phyloP scores from a whole-genome alignment of 1,140 invertebrate species.

The Hydropsyche tenuis region DNA sequence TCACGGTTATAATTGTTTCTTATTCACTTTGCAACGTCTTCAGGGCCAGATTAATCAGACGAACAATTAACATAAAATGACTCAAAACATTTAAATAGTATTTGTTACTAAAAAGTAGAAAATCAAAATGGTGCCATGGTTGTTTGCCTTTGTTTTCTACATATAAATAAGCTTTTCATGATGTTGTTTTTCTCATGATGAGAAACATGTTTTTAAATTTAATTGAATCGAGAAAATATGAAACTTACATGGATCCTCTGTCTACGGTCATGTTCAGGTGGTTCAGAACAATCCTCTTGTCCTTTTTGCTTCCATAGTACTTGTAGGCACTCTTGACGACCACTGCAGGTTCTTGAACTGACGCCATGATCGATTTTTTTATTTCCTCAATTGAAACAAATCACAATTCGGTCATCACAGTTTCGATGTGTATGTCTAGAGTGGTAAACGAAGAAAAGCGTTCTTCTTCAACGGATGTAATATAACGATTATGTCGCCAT shows the following conservation, averaged over 20 bases:
- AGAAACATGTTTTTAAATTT: not conserved
- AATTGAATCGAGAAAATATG: not conserved
- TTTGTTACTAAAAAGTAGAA: too few relatives aligned
- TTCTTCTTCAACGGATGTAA: not conserved
- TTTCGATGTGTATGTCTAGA: too few relatives aligned
- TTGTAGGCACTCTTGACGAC: conserved; percentile 65
- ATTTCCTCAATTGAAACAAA: not conserved
- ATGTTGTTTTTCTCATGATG: too few relatives aligned
- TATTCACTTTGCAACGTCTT: not conserved
- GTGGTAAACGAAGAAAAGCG: too few relatives aligned
- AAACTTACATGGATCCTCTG: conserved; percentile 66
- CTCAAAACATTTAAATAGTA: too few relatives aligned
- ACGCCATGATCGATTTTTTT: conserved; percentile 53
- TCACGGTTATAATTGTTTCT: not conserved
- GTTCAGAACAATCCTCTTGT: conserved; percentile 63
- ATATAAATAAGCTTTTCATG: too few relatives aligned
- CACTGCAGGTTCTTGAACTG: conserved; percentile 58
- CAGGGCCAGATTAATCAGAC: not conserved
- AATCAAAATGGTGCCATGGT: too few relatives aligned
- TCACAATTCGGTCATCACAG: not conserved
- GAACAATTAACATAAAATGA: not conserved
- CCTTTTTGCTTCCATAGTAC: conserved; percentile 62
- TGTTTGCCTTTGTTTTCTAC: too few relatives aligned
- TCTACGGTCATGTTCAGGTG: conserved; percentile 66
- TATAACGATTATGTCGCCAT: conserved; percentile 12